These are phyloP conservation scores for Zonitis immaculata DNA, from an alignment of 2,888 invertebrate species.

Conservation along the genomic window DNA sequence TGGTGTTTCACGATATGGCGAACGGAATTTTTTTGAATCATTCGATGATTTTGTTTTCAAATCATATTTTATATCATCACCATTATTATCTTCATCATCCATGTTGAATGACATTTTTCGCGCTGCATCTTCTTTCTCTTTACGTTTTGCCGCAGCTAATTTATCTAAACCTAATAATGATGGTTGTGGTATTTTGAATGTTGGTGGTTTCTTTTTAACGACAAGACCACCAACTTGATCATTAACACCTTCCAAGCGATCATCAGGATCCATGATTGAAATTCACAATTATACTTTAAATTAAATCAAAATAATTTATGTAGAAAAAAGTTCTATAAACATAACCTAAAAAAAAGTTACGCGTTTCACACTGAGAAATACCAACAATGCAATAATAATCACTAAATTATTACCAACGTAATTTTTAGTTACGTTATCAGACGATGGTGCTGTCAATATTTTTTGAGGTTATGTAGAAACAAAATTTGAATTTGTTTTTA, in stretches of 20 bases:
- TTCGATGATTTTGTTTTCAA: slow-evolving; percentile 37
- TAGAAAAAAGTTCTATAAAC: too few species aligned
- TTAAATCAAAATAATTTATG: too few species aligned
- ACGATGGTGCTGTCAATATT: too few species aligned
- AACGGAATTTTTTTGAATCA: slow-evolving; percentile 65
- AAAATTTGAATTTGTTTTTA: too few species aligned
- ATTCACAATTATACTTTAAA: too few species aligned
- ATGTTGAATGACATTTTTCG: slow-evolving; percentile 60
- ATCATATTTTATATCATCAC: slow-evolving; percentile 38
- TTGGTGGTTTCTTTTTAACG: slow-evolving; percentile 64
- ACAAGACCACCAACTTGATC: slow-evolving; percentile 65
- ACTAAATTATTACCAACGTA: too few species aligned
- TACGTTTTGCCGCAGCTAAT: slow-evolving; percentile 71
- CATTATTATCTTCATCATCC: slow-evolving; percentile 52
- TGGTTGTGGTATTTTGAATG: slow-evolving; percentile 70
- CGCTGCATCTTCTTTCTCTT: slow-evolving; percentile 57
- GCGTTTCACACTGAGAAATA: too few species aligned
- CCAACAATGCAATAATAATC: too few species aligned
- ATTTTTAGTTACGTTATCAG: too few species aligned
- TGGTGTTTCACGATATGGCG: slow-evolving; percentile 82
- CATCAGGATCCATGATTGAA: slow-evolving; percentile 45
- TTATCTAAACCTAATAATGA: slow-evolving; percentile 81
- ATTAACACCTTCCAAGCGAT: slow-evolving; percentile 64
- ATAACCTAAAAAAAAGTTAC: too few species aligned
- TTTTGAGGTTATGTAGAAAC: too few species aligned